A percentile compares a stretch with the other conserved stretches of the same genome.
Evolutionary conservation across 2,113 vertebrate genomes (phyloP).

Genomic region (Nasalis larvatus): DNA sequence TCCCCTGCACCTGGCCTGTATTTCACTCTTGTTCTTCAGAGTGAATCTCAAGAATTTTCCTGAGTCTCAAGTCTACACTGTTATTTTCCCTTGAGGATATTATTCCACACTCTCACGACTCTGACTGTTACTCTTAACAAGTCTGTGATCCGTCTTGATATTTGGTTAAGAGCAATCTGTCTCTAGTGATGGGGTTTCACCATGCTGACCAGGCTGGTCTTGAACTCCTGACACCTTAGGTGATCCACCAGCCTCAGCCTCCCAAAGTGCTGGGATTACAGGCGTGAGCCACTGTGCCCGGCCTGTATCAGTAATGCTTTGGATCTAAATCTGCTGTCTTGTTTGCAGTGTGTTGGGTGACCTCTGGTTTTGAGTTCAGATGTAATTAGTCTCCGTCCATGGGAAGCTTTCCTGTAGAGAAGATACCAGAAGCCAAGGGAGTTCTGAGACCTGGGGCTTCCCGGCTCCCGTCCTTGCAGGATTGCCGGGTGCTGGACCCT

Average conservation of each 20-base stretch:
- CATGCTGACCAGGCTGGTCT: too few species aligned
- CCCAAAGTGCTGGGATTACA: too few species aligned
- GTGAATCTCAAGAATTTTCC: not conserved
- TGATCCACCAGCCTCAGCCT: too few species aligned
- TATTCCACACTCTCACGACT: not conserved
- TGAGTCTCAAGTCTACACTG: too few species aligned
- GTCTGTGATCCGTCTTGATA: not conserved
- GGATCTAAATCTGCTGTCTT: accelerated
- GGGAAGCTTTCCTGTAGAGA: not conserved
- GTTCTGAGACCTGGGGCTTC: not conserved
- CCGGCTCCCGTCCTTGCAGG: accelerated
- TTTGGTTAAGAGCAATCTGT: accelerated
- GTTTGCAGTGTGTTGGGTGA: not conserved
- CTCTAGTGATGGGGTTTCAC: not conserved
- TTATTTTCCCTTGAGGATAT: not conserved
- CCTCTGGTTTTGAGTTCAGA: not conserved
- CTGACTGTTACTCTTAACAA: not conserved
- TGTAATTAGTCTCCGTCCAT: too few species aligned
- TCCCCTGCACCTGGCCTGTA: not conserved
- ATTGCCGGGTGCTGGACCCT: not conserved
- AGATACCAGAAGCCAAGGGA: not conserved
- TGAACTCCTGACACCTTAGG: too few species aligned
- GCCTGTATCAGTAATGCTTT: not conserved
- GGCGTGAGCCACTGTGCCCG: too few species aligned
- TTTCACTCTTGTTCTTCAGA: not conserved